Percentiles rank a stretch among this genome's conserved stretches.
These are phyloP conservation scores for Pollenia labialis DNA, from an alignment of 2,888 invertebrate species.

Conservation along the genomic window DNA sequence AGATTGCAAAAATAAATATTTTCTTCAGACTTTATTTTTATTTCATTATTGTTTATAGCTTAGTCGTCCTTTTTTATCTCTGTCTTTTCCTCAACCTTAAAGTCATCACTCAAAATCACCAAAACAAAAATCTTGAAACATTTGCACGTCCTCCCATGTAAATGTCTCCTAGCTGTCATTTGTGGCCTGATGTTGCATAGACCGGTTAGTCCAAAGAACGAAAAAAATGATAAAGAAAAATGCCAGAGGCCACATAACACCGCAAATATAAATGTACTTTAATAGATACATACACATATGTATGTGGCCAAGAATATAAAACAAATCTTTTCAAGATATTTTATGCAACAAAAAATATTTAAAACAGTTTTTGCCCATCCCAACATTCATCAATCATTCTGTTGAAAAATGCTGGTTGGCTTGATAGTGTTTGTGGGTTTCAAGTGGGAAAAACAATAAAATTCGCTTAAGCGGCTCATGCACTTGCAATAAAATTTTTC, in stretches of 20 bases:
- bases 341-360: background rate
- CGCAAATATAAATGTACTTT: slow-evolving; percentile 37
- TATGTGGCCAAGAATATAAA: slow-evolving; percentile 28
- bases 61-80: background rate
- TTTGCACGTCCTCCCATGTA: slow-evolving; percentile 40
- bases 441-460: background rate
- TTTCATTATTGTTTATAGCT: background rate
- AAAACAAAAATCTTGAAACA: background rate
- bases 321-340: slow-evolving; percentile 17
- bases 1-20: background rate
- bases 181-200: slow-evolving; percentile 38
- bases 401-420: slow-evolving; percentile 1
- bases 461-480: too few species aligned
- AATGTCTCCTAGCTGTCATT: slow-evolving; percentile 58
- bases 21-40: slow-evolving; percentile 14
- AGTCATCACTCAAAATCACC: slow-evolving; percentile 30
- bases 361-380: slow-evolving; percentile 9
- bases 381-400: slow-evolving; percentile 63
- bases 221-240: slow-evolving; percentile 4
- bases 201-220: background rate
- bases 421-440: background rate
- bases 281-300: slow-evolving; percentile 5
- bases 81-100: background rate
- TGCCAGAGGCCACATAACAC: slow-evolving; percentile 34
- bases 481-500: too few species aligned